Conservation (phyloP, 2,113 vertebrate species). For the Pelmatolapia mariae region DNA sequence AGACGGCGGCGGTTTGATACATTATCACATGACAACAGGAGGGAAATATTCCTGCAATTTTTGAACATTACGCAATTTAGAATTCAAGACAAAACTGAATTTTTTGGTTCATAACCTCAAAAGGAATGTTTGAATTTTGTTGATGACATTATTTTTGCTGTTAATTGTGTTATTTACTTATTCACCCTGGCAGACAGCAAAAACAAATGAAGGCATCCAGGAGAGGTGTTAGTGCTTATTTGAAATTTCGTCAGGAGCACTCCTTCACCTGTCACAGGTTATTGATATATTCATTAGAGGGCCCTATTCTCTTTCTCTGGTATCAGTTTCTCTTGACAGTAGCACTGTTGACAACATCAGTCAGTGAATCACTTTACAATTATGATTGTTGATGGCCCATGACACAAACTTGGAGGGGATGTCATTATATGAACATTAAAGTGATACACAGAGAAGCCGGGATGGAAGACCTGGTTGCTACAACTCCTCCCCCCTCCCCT, state of each 20-base stretch:
- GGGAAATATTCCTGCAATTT: background rate
- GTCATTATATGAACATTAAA: constrained; percentile 82
- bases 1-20: background rate
- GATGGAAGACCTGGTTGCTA: constrained; percentile 49
- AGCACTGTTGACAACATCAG: constrained; percentile 76
- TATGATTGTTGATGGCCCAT: constrained; percentile 84
- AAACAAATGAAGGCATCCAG: constrained; percentile 65
- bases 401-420: constrained; percentile 76
- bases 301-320: constrained; percentile 69
- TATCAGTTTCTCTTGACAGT: constrained; percentile 79
- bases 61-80: background rate
- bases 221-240: constrained; percentile 71
- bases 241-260: constrained; percentile 69
- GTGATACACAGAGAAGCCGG: constrained; percentile 72
- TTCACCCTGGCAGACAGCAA: constrained; percentile 34
- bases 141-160: background rate
- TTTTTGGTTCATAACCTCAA: background rate
- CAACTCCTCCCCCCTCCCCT: constrained; percentile 21
- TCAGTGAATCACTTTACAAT: constrained; percentile 84
- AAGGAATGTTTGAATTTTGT: background rate
- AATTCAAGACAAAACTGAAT: background rate
- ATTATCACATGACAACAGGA: background rate
- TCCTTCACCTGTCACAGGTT: constrained; percentile 79
- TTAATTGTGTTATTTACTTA: constrained; percentile 38
- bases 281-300: constrained; percentile 83